Evolutionary conservation across 2,888 invertebrate genomes (phyloP), one percentile per base, ranked within the genome.

Genomic region (Noctua janthina): DNA sequence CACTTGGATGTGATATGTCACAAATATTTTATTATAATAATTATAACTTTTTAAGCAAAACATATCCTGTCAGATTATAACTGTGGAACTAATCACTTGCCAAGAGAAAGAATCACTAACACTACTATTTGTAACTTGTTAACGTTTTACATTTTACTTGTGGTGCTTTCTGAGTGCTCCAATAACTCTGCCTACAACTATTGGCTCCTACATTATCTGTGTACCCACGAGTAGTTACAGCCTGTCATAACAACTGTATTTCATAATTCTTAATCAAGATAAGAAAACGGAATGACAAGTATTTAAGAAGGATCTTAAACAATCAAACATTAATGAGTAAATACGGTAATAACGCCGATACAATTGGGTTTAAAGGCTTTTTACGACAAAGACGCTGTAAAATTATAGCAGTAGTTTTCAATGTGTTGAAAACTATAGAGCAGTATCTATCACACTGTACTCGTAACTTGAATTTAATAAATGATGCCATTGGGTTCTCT

Each of bases 251-350:
- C 76, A 51, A 67, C 43, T 51, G 17, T 46, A 74, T 39, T 74
- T 51, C 35, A 43, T 51, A n/a, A 82, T 39, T 29, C 54, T 13
- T 74, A 82, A 77, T 83, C 67, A 83, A 59, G 78, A 78, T 81
- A 84, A 46, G 59, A 69, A 49, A 23, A 62, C 46, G 15, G 23
- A 81, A 83, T 76, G 15, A 62, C 68, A 81, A 84, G 46, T 54
- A 62, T n/a, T 78, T 59, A 83, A 84, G 35, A 62, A 68, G 46
- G 20, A 68, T 62, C 68, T 84, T 69, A 39, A 78, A 79, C 15
- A 56, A 84, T 84, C 56, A 79, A 64, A 69, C 54, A 62, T 46
- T 84, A 69, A 79, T 78, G 69, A 84, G 54, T 56, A 51, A 78
- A 84, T 46, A 46, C 79, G 54, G 70, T 56, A n/a, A 78, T 49